Evolutionary conservation across 1,140 invertebrate species (phyloP).

Genomic region (Bicyclus anynana): DNA sequence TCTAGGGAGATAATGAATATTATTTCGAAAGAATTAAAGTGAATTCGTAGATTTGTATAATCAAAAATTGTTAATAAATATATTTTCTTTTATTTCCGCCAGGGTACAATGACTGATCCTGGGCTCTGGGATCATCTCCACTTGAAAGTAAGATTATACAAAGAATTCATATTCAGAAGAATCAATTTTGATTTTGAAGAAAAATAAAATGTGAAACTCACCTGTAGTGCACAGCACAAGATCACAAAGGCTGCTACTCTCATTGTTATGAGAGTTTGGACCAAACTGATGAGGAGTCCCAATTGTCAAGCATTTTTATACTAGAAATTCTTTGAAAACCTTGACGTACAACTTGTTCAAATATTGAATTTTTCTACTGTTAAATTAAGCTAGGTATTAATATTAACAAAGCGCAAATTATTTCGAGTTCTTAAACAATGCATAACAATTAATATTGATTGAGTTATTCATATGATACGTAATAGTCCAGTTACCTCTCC

Average conservation of each 20-base stretch:
- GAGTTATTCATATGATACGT: too few relatives aligned
- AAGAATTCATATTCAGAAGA: too few relatives aligned
- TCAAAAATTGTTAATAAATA: too few relatives aligned
- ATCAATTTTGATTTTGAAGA: too few relatives aligned
- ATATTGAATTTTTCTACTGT: conserved; percentile 46
- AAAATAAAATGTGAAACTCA: conserved; percentile 33
- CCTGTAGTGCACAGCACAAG: conserved; percentile 66
- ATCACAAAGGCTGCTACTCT: conserved; percentile 67
- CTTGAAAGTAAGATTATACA: too few relatives aligned
- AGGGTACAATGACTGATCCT: too few relatives aligned
- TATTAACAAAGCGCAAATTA: neutral
- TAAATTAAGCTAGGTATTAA: neutral
- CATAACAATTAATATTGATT: neutral
- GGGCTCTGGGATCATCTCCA: too few relatives aligned
- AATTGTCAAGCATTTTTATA: conserved; percentile 49
- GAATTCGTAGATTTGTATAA: too few relatives aligned
- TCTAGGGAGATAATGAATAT: too few relatives aligned
- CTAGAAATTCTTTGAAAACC: conserved; percentile 18
- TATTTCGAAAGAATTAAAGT: too few relatives aligned
- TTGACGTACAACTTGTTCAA: conserved; percentile 39
- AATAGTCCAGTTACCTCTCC: too few relatives aligned
- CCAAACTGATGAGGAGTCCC: conserved; percentile 53
- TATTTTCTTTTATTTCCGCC: too few relatives aligned
- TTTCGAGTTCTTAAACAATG: neutral
- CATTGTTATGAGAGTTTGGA: conserved; percentile 65